These are phyloP conservation scores for Numida meleagris DNA, from an alignment of 2,113 vertebrate genomes.

Conservation along the genomic window DNA sequence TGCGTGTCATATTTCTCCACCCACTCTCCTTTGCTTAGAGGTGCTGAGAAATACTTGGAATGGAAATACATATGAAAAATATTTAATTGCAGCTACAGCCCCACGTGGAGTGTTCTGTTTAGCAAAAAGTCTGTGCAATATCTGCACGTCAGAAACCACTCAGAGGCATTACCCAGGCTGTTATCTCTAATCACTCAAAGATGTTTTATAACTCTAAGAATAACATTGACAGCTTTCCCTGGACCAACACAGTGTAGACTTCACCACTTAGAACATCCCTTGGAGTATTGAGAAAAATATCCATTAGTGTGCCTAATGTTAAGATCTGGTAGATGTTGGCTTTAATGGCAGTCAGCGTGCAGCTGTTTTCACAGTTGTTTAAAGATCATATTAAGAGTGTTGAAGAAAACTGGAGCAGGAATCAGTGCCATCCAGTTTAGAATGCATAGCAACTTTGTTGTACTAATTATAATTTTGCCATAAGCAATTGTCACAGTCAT, in stretches of 20 bases:
- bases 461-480: slow-evolving; percentile 73
- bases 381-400: slow-evolving; percentile 47
- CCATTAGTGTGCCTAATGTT: fast-evolving
- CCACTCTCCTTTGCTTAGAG: slow-evolving; percentile 31
- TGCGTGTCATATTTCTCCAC: slow-evolving; percentile 7
- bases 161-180: not conserved
- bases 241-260: not conserved
- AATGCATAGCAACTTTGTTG: slow-evolving; percentile 36
- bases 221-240: slow-evolving; percentile 4
- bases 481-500: slow-evolving; percentile 53
- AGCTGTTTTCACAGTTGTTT: slow-evolving; percentile 69
- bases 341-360: not conserved
- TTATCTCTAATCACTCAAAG: not conserved
- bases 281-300: fast-evolving
- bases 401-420: slow-evolving; percentile 56
- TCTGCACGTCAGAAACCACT: not conserved
- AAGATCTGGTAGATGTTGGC: not conserved
- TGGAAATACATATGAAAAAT: slow-evolving; percentile 51
- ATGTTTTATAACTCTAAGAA: not conserved
- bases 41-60: slow-evolving; percentile 42
- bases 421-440: slow-evolving; percentile 55
- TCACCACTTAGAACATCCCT: not conserved
- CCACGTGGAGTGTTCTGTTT: not conserved
- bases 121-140: not conserved
- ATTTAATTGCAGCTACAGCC: slow-evolving; percentile 48